Base-by-base conservation (phyloP, 1,140 invertebrate genomes). In the Sitophilus oryzae region DNA sequence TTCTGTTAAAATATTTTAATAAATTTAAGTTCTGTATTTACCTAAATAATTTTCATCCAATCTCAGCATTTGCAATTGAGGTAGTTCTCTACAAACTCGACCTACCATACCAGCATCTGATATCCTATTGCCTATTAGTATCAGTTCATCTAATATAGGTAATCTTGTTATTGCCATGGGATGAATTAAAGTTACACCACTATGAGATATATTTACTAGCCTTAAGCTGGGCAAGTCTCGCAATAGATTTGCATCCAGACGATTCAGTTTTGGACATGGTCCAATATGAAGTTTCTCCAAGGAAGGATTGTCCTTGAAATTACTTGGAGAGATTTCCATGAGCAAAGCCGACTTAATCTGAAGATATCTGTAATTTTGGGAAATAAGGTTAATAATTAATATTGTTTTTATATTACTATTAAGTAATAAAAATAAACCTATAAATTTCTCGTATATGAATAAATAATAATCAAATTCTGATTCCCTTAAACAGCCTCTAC, bases 111-210 rank as follows among this genome's bases (percentile, higher is more conserved):
- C 79, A 9, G 88, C 86, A 66, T 91, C 88, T 1, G 75, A 73
- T 42, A 92, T 82, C 45, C 77, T 76, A 65, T 93, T 93, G 11
- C 80, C 77, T 6, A 78, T 76, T 0, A 93, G 73, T 3, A 81
- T 80, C 18, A 93, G 65, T 65, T 88, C 84, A 38, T 79, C 80
- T 37, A 93, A 68, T 22, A 81, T 77, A 14, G 86, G 84, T 25
- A 93, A 68, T 48, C 83, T 72, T 10, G 83, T 79, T 18, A 93
- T 72, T 0, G 88, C 80, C 60, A 88, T 76, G 37, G 88, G 81
- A 66, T 92, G 89, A 18, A 93, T 82, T 76, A 81, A 84, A n/a
- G 79, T 79, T 2, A 93, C 74, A 0, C 84, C 87, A 66, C 88
- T 90, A 51, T 84, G 73, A 0, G 82, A 88, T 25, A 93, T 80